Conservation (phyloP, 2,888 invertebrate species). For the Terebella lapidaria region DNA sequence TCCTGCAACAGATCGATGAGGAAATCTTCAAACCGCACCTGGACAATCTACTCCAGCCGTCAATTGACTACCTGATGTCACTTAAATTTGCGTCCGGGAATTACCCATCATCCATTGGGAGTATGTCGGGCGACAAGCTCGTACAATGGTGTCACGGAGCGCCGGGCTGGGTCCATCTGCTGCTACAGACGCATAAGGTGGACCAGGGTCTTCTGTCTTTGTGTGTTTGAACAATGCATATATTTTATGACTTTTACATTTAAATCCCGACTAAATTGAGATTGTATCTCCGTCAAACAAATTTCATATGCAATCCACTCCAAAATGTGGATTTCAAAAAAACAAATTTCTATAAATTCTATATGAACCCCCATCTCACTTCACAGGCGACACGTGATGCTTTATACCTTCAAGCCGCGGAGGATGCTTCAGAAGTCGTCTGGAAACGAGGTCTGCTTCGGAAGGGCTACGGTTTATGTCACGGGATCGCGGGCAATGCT, state of each 20-base stretch:
- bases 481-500: slow-evolving; percentile 82
- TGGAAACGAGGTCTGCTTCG: slow-evolving; percentile 75
- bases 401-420: slow-evolving; percentile 66
- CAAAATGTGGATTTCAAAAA: too few relatives aligned
- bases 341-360: too few relatives aligned
- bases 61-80: slow-evolving; percentile 35
- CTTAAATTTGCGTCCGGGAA: slow-evolving; percentile 55
- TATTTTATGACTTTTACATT: too few relatives aligned
- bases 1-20: too few relatives aligned
- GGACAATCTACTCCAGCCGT: slow-evolving; percentile 12
- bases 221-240: too few relatives aligned
- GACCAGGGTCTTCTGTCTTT: too few relatives aligned
- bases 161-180: slow-evolving; percentile 75
- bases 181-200: slow-evolving; percentile 41
- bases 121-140: slow-evolving; percentile 64
- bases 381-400: too few relatives aligned
- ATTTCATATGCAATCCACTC: too few relatives aligned
- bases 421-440: slow-evolving; percentile 69
- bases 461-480: slow-evolving; percentile 77
- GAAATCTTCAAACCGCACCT: too few relatives aligned
- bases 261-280: too few relatives aligned
- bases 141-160: slow-evolving; percentile 96
- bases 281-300: too few relatives aligned
- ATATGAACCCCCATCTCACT: too few relatives aligned
- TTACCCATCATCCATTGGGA: slow-evolving; percentile 73